Base-by-base conservation (phyloP, 2,888 invertebrate species). In the Penaeus monodon region DNA sequence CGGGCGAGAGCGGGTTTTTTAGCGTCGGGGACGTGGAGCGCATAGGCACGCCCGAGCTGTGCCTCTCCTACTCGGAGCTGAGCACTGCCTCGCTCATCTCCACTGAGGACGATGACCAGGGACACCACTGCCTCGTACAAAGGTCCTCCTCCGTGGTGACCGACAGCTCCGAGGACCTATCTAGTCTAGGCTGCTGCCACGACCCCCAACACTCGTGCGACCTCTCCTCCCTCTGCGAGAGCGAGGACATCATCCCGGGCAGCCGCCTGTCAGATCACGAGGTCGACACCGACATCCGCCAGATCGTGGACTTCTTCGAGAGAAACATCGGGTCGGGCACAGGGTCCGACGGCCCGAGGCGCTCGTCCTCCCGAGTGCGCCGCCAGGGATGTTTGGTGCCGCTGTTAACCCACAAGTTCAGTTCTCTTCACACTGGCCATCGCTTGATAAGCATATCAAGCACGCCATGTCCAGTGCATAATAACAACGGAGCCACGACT, bases 1-100 rank as follows among this genome's bases (percentile, higher is more conserved):
- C 97, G 33, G 97, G 97, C 92, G 97, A 97, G 92, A 96, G 96
- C 91, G 97, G 97, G 33, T 97, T 97, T 92, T 97, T 96, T 94
- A 96, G 96, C 85, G 96, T 96, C 91, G 91, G 91, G 2, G 96
- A 96, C 91, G 96, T 96, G 90, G 96, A 96, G 91, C 96, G 96
- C 92, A 96, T 90, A 29, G 86, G 90, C 63, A 89, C 89, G 2
- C 89, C 89, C 0, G 88, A 88, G 49, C 78, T 85, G 49, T 88
- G 88, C 63, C 68, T 88, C 27, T 90, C 90, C 44, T 88, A 88
- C 80, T 90, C 90, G 49, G 91, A 92, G 70, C 89, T 91, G 66
- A 90, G 89, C 63, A 90, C 90, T 49, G 90, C 89, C 22, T 91
- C 89, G n/a, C 94, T 94, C 0, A 91, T 95, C 84, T 91, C 90